phyloP scores from a whole-genome alignment of 2,797 vertebrate species.

The Cyclura pinguis region DNA sequence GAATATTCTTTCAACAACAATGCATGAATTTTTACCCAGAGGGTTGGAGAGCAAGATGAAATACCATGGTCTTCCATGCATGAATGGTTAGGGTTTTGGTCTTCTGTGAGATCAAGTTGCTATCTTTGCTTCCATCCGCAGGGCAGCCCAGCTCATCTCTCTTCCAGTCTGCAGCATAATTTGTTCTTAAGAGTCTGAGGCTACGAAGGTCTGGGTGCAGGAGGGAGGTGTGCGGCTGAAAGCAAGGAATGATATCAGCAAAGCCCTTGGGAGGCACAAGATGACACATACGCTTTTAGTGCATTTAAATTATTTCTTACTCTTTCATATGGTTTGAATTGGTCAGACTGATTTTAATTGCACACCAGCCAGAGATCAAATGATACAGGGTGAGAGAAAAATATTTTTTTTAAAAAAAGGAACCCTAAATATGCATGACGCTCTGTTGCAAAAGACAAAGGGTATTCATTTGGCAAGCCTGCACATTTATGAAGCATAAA shows the following conservation, averaged over 20 bases:
- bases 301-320: not conserved
- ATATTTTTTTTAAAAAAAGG: no score
- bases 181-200: not conserved
- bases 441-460: not conserved
- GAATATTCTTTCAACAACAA: not conserved
- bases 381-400: no score
- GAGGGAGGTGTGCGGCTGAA: not conserved
- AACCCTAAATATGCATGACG: no score
- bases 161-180: not conserved
- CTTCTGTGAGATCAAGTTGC: not conserved
- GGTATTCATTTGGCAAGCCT: not conserved
- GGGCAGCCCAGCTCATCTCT: not conserved
- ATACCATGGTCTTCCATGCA: not conserved
- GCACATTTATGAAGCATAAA: not conserved
- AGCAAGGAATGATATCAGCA: not conserved
- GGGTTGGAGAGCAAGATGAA: not conserved
- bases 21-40: conserved; percentile 3
- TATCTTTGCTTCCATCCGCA: not conserved
- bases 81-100: not conserved
- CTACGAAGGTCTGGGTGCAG: fast-evolving
- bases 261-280: not conserved
- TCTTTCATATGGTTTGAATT: no score
- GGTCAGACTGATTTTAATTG: no score
- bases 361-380: no score
- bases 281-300: not conserved